phyloP scores from a whole-genome alignment of 2,888 invertebrate species.

The Netelia fuscicornis region DNA sequence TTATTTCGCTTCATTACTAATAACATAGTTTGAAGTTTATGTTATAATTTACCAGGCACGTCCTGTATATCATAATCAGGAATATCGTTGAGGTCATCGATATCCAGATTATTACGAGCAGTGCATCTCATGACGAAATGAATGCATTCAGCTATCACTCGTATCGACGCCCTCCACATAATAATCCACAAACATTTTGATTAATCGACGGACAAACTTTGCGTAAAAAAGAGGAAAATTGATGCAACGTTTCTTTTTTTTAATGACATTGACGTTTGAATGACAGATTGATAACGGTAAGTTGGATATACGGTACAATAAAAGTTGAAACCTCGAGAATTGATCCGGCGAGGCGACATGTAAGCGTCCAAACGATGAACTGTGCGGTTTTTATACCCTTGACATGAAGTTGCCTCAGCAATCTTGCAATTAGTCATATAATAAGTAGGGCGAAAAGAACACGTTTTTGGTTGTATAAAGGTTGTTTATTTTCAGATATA shows the following conservation, averaged over 20 bases:
- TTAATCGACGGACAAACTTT: slow-evolving; percentile 40
- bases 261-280: slow-evolving; percentile 23
- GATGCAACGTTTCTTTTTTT: not conserved
- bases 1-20: not conserved
- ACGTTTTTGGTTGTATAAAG: too few species aligned
- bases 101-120: slow-evolving; percentile 68
- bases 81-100: slow-evolving; percentile 74
- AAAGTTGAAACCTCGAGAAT: too few species aligned
- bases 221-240: not conserved
- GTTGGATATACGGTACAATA: too few species aligned
- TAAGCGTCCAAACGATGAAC: too few species aligned
- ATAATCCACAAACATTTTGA: slow-evolving; percentile 73
- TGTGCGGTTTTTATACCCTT: too few species aligned
- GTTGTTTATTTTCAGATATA: too few species aligned
- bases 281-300: slow-evolving; percentile 7
- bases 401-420: too few species aligned
- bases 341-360: too few species aligned
- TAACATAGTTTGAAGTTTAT: not conserved
- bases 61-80: slow-evolving; percentile 74
- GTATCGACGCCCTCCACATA: slow-evolving; percentile 75
- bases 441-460: too few species aligned
- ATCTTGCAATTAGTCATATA: too few species aligned
- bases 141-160: slow-evolving; percentile 73
- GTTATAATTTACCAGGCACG: slow-evolving; percentile 72
- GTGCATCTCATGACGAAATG: slow-evolving; percentile 71